Conservation (phyloP, 2,797 vertebrate species). For the Falco biarmicus region DNA sequence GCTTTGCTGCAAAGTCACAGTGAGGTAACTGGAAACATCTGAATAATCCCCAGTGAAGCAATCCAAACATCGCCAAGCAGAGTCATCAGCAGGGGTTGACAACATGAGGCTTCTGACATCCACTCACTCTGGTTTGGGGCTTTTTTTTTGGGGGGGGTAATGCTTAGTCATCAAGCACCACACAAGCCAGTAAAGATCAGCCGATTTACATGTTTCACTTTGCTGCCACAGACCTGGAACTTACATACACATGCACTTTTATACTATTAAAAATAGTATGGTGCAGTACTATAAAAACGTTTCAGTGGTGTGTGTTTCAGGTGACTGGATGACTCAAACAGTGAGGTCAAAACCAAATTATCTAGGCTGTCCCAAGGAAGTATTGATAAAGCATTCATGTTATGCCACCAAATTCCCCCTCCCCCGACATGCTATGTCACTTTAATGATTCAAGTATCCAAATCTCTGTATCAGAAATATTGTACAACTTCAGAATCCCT, state of each 20-base stretch:
- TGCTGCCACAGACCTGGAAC: background rate
- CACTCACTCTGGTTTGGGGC: background rate
- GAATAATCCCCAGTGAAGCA: constrained; percentile 50
- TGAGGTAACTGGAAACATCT: constrained; percentile 22
- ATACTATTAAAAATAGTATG: background rate
- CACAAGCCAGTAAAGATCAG: constrained; percentile 20
- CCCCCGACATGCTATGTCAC: background rate
- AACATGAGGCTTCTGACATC: constrained; percentile 20
- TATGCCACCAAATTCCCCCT: background rate
- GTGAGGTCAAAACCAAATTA: constrained; percentile 13
- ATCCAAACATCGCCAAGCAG: constrained; percentile 37
- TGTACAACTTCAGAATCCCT: background rate
- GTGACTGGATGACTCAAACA: background rate
- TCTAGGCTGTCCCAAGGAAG: background rate
- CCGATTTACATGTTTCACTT: background rate
- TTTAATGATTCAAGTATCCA: background rate
- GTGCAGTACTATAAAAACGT: background rate
- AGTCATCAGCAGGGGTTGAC: background rate
- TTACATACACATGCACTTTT: background rate
- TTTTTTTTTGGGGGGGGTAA: background rate
- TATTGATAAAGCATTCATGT: background rate
- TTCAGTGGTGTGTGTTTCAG: background rate
- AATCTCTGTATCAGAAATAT: background rate
- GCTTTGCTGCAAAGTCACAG: background rate
- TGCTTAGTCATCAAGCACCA: constrained; percentile 42